phyloP scores from a whole-genome alignment of 2,797 vertebrate genomes.

The Nannoperca obscura region DNA sequence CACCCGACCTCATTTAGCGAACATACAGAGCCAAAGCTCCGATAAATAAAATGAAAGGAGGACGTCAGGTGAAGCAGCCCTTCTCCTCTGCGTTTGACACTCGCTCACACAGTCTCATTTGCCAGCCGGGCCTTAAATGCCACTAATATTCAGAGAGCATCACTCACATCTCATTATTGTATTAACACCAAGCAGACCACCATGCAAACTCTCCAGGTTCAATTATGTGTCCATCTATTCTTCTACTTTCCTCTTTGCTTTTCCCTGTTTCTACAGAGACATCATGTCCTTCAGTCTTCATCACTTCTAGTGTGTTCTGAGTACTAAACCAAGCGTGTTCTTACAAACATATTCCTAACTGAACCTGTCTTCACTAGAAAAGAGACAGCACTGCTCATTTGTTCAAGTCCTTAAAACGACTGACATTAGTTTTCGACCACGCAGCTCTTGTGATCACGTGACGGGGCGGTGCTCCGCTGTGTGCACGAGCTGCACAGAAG shows the following conservation, averaged over 20 bases:
- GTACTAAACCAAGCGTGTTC: background rate
- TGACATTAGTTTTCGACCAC: background rate
- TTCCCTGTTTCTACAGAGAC: background rate
- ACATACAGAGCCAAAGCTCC: background rate
- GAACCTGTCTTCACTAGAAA: background rate
- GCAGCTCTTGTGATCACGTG: background rate
- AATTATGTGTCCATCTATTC: background rate
- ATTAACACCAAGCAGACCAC: constrained; percentile 24
- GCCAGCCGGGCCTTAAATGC: background rate
- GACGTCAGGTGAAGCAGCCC: constrained; percentile 1
- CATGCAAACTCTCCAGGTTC: background rate
- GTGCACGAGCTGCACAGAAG: background rate
- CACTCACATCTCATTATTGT: constrained; percentile 28
- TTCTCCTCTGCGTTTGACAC: background rate
- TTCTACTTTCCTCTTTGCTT: background rate
- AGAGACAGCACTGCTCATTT: background rate
- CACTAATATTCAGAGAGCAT: constrained; percentile 19
- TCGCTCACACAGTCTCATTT: constrained; percentile 2
- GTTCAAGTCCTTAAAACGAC: background rate
- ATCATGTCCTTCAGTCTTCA: background rate
- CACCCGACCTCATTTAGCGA: constrained; percentile 34
- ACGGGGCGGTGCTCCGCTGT: background rate
- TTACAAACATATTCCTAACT: background rate
- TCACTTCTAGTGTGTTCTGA: background rate
- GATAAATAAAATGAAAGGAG: constrained; percentile 10